Evolutionary conservation across 2,888 invertebrate species (phyloP), one percentile per base, ranked within the genome.

Genomic region (Nudaria mundana): DNA sequence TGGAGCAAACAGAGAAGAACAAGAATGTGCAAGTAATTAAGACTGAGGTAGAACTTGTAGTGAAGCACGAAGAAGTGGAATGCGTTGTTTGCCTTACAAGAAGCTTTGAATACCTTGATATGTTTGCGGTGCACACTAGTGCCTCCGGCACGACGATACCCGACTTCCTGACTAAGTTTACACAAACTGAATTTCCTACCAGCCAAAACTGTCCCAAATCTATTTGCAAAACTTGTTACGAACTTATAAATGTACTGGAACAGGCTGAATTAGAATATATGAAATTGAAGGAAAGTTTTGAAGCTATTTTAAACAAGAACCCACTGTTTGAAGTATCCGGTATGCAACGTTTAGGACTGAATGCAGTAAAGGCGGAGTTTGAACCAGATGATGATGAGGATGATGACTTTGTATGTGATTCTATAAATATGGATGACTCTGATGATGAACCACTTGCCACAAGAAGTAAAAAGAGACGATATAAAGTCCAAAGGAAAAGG

Each of bases 201-300:
- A 40, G 58, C 7, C 56, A 62, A 11, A 65, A 57, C 37, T 56
- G 60, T 47, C 56, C 72, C 18, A 77, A 69, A 51, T 67, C 56
- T 48, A 65, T 83, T 29, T 86, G 86, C 52, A 75, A 71, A 46
- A 69, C 60, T 37, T 87, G 87, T 52, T 71, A 63, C 42, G 79
- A 85, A 15, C 76, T 86, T 30, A 63, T 86, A 29, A 78, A 81
- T 49, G 67, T 81, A 23, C 60, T 87, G 24, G 86, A 87, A 51
- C 76, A 74, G 30, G 79, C 86, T 2, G 86, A 86, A 55, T 45
- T 76, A 10, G 84, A 85, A 45, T 87, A 85, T 40, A 24, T 63
- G 22, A 81, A 81, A 52, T 48, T 84, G 18, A 83, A 80, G 46
- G 78, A 81, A 30, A 62, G 79, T 5, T 85, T 87, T 51, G 81